Base-by-base conservation (phyloP, 2,113 vertebrate genomes). In the Lasiurus cinereus region DNA sequence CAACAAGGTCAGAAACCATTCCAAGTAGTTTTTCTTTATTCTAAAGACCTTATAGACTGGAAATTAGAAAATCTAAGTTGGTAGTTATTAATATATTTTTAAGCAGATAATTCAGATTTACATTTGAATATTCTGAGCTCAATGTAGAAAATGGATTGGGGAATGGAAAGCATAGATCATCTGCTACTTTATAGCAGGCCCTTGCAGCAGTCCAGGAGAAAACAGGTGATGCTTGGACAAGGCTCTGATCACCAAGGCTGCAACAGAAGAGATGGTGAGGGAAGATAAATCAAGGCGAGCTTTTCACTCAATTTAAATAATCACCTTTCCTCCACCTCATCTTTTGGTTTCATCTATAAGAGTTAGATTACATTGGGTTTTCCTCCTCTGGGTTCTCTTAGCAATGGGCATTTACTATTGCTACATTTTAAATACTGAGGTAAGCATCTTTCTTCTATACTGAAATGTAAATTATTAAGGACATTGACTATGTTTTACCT, bases 381-480 rank as follows among this genome's bases (percentile, higher is more conserved):
- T 66, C 18, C 3, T 83, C 21, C 31, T 95, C 21, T 10, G n/a
- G 18, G 33, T 78, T 73, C 16, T 54, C 9, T 79, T 80, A 80
- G 5, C 48, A 79, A 66, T 73, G 29, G 48, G 54, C 54, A 67
- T 80, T 90, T 90, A 80, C 27, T 73, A 39, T 67, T 95, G 56
- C 27, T 80, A 13, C 16, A 74, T 85, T 80, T 90, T 67, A 90
- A 95, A 86, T 74, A 85, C 13, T 36, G 18, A 33, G 3, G 36
- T 88, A 73, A 54, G 27, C 29, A 48, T 39, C 46, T 93, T 82
- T 84, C 33, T 70, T 24, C 13, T 93, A 46, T 36, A 72, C 8
- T 21, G 21, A 19, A 67, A 85, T 84, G 19, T 43, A 88, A 70
- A 83, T 79, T 88, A 90, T 36, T 85, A 89, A 79, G 24, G n/a